Conservation (phyloP, 2,888 invertebrate genomes). For the Stenurella melanura region DNA sequence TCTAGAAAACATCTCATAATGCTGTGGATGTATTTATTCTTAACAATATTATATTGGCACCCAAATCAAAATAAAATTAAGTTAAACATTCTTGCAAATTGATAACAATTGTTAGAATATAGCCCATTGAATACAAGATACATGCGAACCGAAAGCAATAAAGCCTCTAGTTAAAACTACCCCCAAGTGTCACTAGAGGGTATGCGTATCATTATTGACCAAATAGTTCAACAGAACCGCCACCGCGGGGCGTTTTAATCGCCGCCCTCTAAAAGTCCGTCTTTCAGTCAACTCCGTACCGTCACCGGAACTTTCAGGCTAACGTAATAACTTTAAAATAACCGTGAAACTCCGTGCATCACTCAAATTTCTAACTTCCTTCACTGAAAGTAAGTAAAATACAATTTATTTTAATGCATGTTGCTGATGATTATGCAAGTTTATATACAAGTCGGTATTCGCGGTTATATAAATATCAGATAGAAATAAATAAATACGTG, state of each 20-base stretch:
- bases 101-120: too few species aligned
- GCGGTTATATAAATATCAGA: neutral
- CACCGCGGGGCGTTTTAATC: conserved; percentile 55
- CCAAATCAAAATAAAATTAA: too few species aligned
- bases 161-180: conserved; percentile 30
- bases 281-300: conserved; percentile 54
- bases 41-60: too few species aligned
- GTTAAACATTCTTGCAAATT: too few species aligned
- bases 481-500: neutral
- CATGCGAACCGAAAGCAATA: neutral
- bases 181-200: conserved; percentile 46
- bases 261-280: conserved; percentile 58
- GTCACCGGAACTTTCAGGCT: conserved; percentile 44
- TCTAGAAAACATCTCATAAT: too few species aligned
- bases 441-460: conserved; percentile 17
- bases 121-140: too few species aligned
- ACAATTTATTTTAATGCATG: neutral
- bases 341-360: conserved; percentile 27
- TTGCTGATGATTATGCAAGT: conserved; percentile 15
- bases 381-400: conserved; percentile 4
- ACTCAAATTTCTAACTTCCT: conserved; percentile 21
- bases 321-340: conserved; percentile 10
- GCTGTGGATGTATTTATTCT: too few species aligned
- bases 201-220: conserved; percentile 59
- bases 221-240: conserved; percentile 49